These are phyloP conservation scores for Chaitophorus viminalis DNA, from an alignment of 2,888 invertebrate genomes.

Conservation along the genomic window DNA sequence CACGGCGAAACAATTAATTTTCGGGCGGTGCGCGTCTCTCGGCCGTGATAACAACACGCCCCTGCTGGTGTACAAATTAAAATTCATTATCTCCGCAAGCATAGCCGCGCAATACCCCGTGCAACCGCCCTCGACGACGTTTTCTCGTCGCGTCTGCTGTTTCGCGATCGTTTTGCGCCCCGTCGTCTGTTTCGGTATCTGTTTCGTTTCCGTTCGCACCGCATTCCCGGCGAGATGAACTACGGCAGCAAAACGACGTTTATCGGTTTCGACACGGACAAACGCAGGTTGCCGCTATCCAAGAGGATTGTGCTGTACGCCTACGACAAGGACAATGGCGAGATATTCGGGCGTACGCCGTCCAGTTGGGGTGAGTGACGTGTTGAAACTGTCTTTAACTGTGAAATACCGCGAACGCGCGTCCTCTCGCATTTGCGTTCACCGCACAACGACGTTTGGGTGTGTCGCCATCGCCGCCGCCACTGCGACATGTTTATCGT, in stretches of 20 bases:
- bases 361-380: constrained; percentile 84
- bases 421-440: not conserved
- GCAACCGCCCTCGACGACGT: not conserved
- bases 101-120: too few species aligned
- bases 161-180: not conserved
- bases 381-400: not conserved
- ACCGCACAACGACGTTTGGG: not conserved
- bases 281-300: constrained; percentile 42
- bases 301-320: constrained; percentile 73
- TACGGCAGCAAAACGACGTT: constrained; percentile 55
- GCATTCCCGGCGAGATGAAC: constrained; percentile 11
- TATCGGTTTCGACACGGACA: constrained; percentile 38
- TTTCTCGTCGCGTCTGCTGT: not conserved
- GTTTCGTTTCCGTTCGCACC: not conserved
- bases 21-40: not conserved
- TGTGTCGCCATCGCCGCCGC: not conserved
- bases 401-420: not conserved
- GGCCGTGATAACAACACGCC: not conserved
- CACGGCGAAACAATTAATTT: not conserved
- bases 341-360: constrained; percentile 81
- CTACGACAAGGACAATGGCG: constrained; percentile 79
- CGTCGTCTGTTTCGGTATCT: not conserved
- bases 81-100: too few species aligned
- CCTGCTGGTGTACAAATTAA: too few species aligned
- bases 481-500: not conserved